These are phyloP conservation scores for Trichoplax adhaerens DNA, from an alignment of 37 sponge, comb jelly and placozoan species.

Conservation along the genomic window DNA sequence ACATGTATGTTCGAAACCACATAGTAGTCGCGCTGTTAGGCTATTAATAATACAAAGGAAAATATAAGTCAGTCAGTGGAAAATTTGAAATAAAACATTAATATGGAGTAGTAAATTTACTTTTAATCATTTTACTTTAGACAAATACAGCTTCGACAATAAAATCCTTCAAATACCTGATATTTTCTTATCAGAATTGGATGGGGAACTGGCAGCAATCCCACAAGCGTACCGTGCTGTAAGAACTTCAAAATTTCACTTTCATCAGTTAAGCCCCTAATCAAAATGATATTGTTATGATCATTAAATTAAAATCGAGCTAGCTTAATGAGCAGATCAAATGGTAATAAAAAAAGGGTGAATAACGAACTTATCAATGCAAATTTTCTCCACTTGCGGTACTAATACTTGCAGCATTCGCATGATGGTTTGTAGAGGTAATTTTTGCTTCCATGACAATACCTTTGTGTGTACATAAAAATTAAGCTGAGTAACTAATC, in stretches of 20 bases:
- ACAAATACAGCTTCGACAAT: too few species aligned
- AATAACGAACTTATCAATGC: slow-evolving; percentile 65
- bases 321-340: too few species aligned
- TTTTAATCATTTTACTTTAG: too few species aligned
- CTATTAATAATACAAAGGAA: slow-evolving; percentile 16
- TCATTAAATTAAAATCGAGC: too few species aligned
- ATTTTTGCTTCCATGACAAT: slow-evolving; percentile 52
- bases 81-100: too few species aligned
- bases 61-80: too few species aligned
- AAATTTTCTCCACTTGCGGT: slow-evolving; percentile 93
- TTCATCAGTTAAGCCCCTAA: slow-evolving; percentile 35
- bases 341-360: background rate
- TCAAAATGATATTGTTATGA: background rate
- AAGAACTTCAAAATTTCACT: slow-evolving; percentile 74
- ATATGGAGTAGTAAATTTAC: too few species aligned
- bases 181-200: slow-evolving; percentile 92
- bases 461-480: slow-evolving; percentile 13
- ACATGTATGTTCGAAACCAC: slow-evolving; percentile 91
- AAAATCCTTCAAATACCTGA: slow-evolving; percentile 32
- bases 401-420: slow-evolving; percentile 80
- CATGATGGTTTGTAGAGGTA: slow-evolving; percentile 77
- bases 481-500: background rate
- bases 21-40: slow-evolving; percentile 58
- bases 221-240: slow-evolving; percentile 88
- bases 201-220: slow-evolving; percentile 86